Evolutionary conservation across 1,140 invertebrate species (phyloP).

Genomic region (Eulimnadia texana): DNA sequence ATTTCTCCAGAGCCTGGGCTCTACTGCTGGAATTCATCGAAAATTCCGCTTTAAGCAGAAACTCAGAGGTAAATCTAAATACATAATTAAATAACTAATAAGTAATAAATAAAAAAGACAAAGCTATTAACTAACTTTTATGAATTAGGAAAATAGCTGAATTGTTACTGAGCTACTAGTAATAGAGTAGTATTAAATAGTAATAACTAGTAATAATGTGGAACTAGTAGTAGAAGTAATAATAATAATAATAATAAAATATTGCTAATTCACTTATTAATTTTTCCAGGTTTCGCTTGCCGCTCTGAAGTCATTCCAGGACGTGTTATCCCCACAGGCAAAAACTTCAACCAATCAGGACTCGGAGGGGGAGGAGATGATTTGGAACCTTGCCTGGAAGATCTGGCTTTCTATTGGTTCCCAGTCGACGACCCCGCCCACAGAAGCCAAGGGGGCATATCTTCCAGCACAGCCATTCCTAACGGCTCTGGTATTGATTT

Average conservation of each 20-base stretch:
- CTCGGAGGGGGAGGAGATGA: constrained; percentile 36
- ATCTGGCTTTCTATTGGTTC: constrained; percentile 74
- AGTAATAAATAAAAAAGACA: too few species aligned
- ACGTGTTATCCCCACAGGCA: constrained; percentile 52
- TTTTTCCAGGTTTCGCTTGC: constrained; percentile 62
- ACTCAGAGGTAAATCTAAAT: constrained; percentile 55
- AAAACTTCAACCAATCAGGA: constrained; percentile 30
- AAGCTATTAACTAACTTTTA: too few species aligned
- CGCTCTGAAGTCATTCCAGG: constrained; percentile 88
- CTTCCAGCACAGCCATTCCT: constrained; percentile 83
- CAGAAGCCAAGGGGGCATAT: constrained; percentile 47
- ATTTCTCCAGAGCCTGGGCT: constrained; percentile 85
- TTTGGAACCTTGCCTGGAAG: constrained; percentile 67
- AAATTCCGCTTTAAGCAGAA: constrained; percentile 73
- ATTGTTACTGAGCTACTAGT: too few species aligned
- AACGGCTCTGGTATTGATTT: constrained; percentile 83
- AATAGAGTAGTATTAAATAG: too few species aligned
- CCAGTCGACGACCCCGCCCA: constrained; percentile 52
- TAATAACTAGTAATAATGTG: background rate
- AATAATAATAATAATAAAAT: too few species aligned
- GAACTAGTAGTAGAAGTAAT: too few species aligned
- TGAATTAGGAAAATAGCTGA: too few species aligned
- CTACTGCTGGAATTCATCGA: constrained; percentile 86
- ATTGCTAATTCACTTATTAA: too few species aligned
- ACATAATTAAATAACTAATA: too few species aligned